Base-by-base conservation (phyloP, 2,113 vertebrate species). In the Platanista minor region DNA sequence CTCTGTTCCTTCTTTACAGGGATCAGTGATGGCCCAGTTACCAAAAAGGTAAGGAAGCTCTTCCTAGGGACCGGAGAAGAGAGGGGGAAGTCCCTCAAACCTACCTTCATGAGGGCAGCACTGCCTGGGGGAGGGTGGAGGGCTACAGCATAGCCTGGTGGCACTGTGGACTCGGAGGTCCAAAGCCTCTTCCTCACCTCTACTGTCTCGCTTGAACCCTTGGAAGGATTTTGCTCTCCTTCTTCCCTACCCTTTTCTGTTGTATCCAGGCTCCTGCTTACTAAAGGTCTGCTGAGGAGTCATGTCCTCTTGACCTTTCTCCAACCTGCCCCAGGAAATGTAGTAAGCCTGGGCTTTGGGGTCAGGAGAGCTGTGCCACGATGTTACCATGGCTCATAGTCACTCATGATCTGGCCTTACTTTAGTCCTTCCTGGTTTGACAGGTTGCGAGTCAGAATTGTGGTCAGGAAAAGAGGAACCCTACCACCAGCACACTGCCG, bases 371-470 rank as follows among this genome's bases (percentile, higher is more conserved):
- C 61, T 33, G 0, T 8, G 61, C 69, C 10, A 0, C 1, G 1
- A 18, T 33, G 52, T 74, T 49, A 20, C 25, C 10, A 0, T 1
- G n/a, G 64, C 84, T 33, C 7, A 4, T 23, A 31, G 29, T 52
- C 49, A 6, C 17, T n/a, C 27, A 10, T 17, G 29, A 11, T 11
- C 54, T n/a, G 71, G 66, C 81, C 93, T 96, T 18, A 83, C 2
- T 52, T 59, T 23, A 89, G 49, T 92, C 52, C 0, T 72, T 82
- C 46, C 61, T 92, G 94, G 0, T 94, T 94, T 98, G 96, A 66
- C 93, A 99, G 98, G 29, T 92, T 96, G 62, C 92, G 21, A 64
- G 20, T 33, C 95, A 89, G 83, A 98, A 96, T 5, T 97, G 97
- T 20, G 94, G 64, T 61, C 29, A 85, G 57, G 97, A 97, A 52